These are phyloP conservation scores for Odocoileus hemionus DNA, from an alignment of 2,113 vertebrate genomes.

Conservation along the genomic window DNA sequence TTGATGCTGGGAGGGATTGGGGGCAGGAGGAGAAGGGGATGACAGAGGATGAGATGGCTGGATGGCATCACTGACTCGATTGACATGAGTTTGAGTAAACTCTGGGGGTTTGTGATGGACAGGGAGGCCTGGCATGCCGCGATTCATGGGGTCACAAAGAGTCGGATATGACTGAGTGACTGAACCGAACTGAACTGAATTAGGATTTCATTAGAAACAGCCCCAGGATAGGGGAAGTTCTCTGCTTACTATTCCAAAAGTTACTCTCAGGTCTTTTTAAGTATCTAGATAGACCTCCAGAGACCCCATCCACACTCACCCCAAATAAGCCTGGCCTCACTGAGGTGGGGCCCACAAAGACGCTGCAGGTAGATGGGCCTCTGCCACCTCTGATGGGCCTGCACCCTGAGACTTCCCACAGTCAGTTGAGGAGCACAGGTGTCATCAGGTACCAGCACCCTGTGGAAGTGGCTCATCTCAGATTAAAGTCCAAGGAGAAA, in stretches of 20 bases:
- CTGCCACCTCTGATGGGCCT: not conserved
- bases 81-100: no score
- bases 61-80: no score
- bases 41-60: no score
- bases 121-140: no score
- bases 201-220: not conserved
- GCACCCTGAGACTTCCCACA: not conserved
- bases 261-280: not conserved
- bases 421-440: accelerated
- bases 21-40: no score
- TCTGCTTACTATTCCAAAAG: not conserved
- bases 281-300: not conserved
- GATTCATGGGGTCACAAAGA: no score
- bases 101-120: no score
- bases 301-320: not conserved
- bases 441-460: not conserved
- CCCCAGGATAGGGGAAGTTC: not conserved
- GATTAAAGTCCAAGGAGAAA: no score
- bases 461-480: not conserved
- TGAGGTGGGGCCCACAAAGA: not conserved
- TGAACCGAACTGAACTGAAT: no score
- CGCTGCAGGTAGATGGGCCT: not conserved
- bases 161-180: no score
- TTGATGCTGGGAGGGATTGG: no score
- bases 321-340: not conserved